A percentile compares a stretch with the other conserved stretches of the same genome.
phyloP scores from a whole-genome alignment of 2,797 vertebrate genomes.

The Saxicola maurus region DNA sequence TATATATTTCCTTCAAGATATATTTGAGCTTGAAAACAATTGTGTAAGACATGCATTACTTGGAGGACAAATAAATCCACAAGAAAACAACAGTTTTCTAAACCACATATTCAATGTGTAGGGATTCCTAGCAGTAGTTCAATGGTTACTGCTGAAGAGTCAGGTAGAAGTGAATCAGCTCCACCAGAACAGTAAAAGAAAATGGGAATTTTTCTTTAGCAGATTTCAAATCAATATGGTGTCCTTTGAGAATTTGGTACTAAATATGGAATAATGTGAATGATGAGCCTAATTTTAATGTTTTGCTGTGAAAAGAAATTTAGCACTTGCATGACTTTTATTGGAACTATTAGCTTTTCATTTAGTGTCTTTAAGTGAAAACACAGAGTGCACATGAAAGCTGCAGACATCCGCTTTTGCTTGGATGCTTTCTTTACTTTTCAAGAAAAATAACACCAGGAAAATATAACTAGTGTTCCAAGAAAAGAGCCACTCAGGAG shows the following conservation, averaged over 20 bases:
- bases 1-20: not conserved
- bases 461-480: not conserved
- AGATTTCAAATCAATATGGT: not conserved
- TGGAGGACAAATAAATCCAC: not conserved
- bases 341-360: not conserved
- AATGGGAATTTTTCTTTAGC: not conserved
- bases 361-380: not conserved
- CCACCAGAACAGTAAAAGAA: not conserved
- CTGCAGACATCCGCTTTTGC: not conserved
- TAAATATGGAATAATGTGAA: not conserved
- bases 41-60: not conserved
- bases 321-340: not conserved
- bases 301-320: not conserved
- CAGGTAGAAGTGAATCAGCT: not conserved
- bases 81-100: not conserved
- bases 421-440: not conserved
- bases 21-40: not conserved
- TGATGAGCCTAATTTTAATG: not conserved
- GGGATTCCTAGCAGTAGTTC: not conserved
- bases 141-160: not conserved
- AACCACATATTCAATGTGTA: not conserved
- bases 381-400: not conserved
- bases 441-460: constrained; percentile 12
- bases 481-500: not conserved
- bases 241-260: not conserved